These are phyloP conservation scores for Drosophila fungiperda DNA, from an alignment of 2,888 invertebrate genomes.

Conservation along the genomic window DNA sequence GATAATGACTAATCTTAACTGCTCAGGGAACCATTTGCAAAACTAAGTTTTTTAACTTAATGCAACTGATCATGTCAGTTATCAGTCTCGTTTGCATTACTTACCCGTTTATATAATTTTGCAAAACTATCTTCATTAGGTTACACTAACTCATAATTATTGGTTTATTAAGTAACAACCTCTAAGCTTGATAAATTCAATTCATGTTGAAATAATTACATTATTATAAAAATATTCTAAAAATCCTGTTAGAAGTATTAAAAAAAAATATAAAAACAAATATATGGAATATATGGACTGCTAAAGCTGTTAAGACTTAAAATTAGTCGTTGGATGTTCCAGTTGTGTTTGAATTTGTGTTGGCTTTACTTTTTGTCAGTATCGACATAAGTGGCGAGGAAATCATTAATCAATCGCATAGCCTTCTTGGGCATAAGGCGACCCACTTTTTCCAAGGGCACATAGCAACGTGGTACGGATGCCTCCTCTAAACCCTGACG, in stretches of 20 bases:
- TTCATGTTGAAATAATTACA: constrained; percentile 33
- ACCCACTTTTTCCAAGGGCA: constrained; percentile 78
- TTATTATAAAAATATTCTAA: constrained; percentile 15
- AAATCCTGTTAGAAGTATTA: background rate
- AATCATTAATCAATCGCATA: constrained; percentile 87
- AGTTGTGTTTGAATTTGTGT: constrained; percentile 19
- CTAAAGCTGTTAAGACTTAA: constrained; percentile 45
- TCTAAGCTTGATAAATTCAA: constrained; percentile 43
- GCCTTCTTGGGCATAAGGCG: constrained; percentile 87
- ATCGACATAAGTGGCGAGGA: constrained; percentile 88
- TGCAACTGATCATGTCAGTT: background rate
- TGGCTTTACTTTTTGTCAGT: constrained; percentile 83
- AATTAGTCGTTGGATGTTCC: constrained; percentile 28
- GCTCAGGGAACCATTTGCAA: too few relatives aligned
- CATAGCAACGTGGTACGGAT: constrained; percentile 88
- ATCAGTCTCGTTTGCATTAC: background rate
- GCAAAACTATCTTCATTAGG: too few relatives aligned
- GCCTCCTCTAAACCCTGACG: constrained; percentile 87
- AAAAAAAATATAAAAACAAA: constrained; percentile 14
- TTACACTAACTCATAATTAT: constrained; percentile 13
- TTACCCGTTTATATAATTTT: background rate
- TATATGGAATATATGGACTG: constrained; percentile 25
- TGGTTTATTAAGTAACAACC: constrained; percentile 71
- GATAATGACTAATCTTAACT: background rate
- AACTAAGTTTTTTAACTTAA: background rate